Conservation (phyloP, 1,140 invertebrate genomes). For the Tetramorium alpestre region DNA sequence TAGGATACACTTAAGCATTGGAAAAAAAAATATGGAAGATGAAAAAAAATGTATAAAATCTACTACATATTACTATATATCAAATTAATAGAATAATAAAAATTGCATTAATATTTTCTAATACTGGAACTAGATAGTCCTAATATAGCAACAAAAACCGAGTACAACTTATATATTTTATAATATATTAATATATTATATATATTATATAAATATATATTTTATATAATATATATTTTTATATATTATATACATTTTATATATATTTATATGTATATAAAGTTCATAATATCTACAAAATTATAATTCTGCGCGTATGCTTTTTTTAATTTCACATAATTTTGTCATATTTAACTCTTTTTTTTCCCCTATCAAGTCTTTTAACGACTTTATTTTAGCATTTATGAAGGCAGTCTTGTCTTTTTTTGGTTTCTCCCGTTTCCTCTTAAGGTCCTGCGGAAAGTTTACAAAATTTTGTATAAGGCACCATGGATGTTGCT, state of each 20-base stretch:
- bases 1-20: background rate
- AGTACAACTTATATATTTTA: background rate
- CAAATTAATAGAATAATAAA: background rate
- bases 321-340: slow-evolving; percentile 32
- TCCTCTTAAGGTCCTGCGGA: slow-evolving; percentile 62
- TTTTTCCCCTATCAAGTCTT: background rate
- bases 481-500: slow-evolving; percentile 78
- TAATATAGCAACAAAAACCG: background rate
- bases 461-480: slow-evolving; percentile 77
- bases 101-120: background rate
- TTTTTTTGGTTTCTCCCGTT: slow-evolving; percentile 21
- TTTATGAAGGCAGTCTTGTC: slow-evolving; percentile 22
- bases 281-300: background rate
- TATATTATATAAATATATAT: no score
- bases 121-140: background rate
- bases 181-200: background rate
- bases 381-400: slow-evolving; percentile 19
- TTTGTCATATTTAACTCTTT: slow-evolving; percentile 4
- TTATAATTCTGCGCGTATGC: slow-evolving; percentile 23
- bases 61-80: background rate
- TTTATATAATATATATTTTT: no score
- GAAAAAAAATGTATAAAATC: background rate
- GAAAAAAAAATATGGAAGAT: background rate
- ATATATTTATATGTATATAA: background rate
- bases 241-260: background rate